phyloP scores from a whole-genome alignment of 2,797 vertebrate genomes.

The Austrolebias charrua region DNA sequence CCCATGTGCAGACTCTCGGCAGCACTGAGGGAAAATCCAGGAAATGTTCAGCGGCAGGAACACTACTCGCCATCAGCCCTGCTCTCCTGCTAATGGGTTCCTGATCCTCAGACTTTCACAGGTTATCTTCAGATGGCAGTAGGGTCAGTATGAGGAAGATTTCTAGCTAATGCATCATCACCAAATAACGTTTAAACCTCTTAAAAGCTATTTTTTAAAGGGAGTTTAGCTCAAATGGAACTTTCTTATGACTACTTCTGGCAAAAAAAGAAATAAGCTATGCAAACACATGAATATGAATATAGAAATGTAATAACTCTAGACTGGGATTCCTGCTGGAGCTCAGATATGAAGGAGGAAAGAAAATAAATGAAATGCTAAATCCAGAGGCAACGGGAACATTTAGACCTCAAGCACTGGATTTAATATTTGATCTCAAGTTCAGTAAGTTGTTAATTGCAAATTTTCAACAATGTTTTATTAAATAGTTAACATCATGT shows the following conservation, averaged over 20 bases:
- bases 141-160: background rate
- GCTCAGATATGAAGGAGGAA: background rate
- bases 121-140: conserved; percentile 15
- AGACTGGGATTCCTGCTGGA: background rate
- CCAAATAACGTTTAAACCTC: background rate
- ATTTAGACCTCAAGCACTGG: background rate
- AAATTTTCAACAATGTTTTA: too few relatives aligned
- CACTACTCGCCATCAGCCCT: background rate
- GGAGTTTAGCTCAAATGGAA: background rate
- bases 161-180: background rate
- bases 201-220: background rate
- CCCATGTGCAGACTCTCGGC: background rate
- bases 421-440: background rate
- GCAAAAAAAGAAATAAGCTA: background rate
- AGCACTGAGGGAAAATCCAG: background rate
- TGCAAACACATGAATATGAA: background rate
- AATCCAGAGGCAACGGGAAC: too few relatives aligned
- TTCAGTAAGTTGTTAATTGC: background rate
- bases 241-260: background rate
- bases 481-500: too few relatives aligned
- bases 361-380: background rate
- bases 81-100: conserved; percentile 12
- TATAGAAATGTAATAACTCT: conserved; percentile 1
- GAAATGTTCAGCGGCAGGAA: background rate
- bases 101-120: conserved; percentile 1